Evolutionary conservation across 2,113 vertebrate genomes (phyloP), one percentile per base, ranked within the genome.

Genomic region (Eonycteris spelaea): DNA sequence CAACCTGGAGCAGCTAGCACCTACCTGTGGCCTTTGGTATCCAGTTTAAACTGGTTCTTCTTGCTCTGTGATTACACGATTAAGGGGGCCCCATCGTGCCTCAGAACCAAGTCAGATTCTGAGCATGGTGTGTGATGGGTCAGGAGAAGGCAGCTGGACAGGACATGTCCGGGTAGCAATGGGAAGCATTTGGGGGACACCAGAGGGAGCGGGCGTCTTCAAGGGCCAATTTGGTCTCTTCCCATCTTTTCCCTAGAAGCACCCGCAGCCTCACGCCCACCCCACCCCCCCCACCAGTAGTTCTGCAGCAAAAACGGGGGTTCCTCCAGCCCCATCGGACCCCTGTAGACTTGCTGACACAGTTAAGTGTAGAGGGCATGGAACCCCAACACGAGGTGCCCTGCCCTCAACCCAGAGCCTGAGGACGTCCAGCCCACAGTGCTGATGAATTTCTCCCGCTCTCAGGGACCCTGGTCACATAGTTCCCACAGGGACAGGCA

Each of bases 371-470:
- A 21, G 57, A 53, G 45, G 26, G 13, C 30, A 6, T 8, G 0
- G 5, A 45, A 75, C 40, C 53, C 63, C 57, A 19, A 13, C 7
- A 1, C 0, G 1, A 55, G 65, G 19, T 3, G 19, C 26, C 75
- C 38, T 8, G 33, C 68, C 83, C 16, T 85, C 59, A 9, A 28
- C 21, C 5, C 73, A 45, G 30, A 93, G 63, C 51, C 94, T 38
- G 55, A 24, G 55, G 43, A 82, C 28, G 18, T 14, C 35, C 40
- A 26, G 80, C 57, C 51, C 77, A 24, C 70, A 51, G 83, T 1
- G 5, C 84, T 78, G 90, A 88, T 48, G 91, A 68, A 77, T 94
- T 22, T 48, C 92, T 80, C 9, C 24, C 2, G 89, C 83, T 71
- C 68, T 15, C 7, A n/a, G 33, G 65, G 87, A 57, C 48, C 84